Conservation (phyloP, 2,797 vertebrate genomes). For the Euphonia xanthogaster region DNA sequence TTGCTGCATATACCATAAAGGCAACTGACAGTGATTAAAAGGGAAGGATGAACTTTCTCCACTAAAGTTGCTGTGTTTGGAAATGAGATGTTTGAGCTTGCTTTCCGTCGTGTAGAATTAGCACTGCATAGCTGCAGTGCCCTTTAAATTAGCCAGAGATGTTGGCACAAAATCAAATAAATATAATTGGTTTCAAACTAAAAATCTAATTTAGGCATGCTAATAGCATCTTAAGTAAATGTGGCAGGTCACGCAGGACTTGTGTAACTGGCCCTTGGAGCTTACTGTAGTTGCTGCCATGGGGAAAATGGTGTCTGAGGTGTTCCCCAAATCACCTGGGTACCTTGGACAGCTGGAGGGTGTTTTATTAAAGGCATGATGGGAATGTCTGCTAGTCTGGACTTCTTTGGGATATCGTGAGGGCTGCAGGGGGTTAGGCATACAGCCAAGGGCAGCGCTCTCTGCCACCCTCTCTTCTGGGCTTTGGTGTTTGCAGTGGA, state of each 20-base stretch:
- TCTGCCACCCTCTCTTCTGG: not conserved
- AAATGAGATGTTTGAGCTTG: not conserved
- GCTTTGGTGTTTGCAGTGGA: not conserved
- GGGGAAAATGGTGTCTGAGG: not conserved
- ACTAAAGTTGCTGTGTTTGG: conserved; percentile 2
- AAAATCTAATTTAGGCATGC: conserved; percentile 60
- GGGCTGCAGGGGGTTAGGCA: not conserved
- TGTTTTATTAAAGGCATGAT: not conserved
- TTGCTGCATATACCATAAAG: conserved; percentile 23
- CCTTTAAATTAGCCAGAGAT: conserved; percentile 45
- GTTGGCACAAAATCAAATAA: conserved; percentile 37
- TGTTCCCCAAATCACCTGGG: not conserved
- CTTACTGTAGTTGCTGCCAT: not conserved
- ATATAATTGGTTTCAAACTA: conserved; percentile 57
- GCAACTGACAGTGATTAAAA: conserved; percentile 32
- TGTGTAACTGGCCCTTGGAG: not conserved
- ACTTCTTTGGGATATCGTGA: not conserved
- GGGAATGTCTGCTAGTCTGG: not conserved
- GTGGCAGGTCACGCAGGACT: conserved; percentile 8
- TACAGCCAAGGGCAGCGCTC: not conserved
- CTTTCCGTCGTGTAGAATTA: conserved; percentile 19
- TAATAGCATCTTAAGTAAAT: conserved; percentile 57
- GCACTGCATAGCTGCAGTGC: conserved; percentile 15
- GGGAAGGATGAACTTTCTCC: not conserved
- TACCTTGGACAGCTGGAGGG: not conserved